Evolutionary conservation across 2,113 vertebrate genomes (phyloP), one percentile per base, ranked within the genome.

Genomic region (Guaruba guarouba): DNA sequence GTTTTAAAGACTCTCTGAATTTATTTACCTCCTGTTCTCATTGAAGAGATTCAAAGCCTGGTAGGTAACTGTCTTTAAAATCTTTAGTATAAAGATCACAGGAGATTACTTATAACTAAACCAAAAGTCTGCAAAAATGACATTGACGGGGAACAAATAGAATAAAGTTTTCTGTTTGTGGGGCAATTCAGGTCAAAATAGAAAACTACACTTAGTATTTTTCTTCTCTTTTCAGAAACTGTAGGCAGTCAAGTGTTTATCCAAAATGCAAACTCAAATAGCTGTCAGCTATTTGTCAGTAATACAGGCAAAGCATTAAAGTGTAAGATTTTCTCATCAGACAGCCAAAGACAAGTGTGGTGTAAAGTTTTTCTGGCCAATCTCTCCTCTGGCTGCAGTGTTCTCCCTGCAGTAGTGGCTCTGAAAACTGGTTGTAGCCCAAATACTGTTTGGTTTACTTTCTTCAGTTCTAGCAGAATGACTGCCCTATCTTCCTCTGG

Each of bases 81-180:
- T 51, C 66, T 35, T 10, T 78, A 16, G 27, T 61, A 55, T 82
- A 92, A 92, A 68, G 46, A 80, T 73, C 11, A 19, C 29, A 57
- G 24, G 48, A 73, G 66, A 69, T 85, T 76, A 11, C 48, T 93
- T 95, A 67, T 55, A 89, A 18, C 31, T 71, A 51, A 90, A 92
- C 51, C 18, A 18, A 14, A 92, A 90, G 61, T 70, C 61, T 91
- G 37, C n/a, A 84, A 91, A 92, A 86, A 49, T 48, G 35, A 68
- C 55, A 81, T 19, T 37, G 82, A 66, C 51, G 55, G 80, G 67
- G 64, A 91, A 81, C 61, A 92, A 88, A 88, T 62, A 88, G 74
- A 86, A 68, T n/a, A 89, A 41, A 89, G 52, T 76, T 80, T 90
- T 88, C 29, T 91, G 33, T 78, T 95, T 89, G 64, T 63, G 61